Evolutionary conservation across 2,888 invertebrate species (phyloP).

Genomic region (Conus canariensis): DNA sequence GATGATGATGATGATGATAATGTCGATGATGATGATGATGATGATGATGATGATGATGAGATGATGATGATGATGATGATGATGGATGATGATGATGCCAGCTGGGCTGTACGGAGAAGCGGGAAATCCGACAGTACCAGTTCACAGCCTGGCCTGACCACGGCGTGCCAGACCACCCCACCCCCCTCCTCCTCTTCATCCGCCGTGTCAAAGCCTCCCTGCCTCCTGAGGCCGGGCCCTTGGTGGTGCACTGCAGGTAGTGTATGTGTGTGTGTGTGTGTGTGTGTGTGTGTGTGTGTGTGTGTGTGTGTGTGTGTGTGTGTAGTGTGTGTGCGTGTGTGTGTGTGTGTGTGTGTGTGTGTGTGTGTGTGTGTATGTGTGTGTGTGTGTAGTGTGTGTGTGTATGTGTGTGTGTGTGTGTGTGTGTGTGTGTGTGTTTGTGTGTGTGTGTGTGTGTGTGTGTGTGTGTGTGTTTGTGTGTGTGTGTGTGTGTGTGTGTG

Average conservation of each 20-base stretch:
- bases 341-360: not conserved
- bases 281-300: not conserved
- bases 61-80: not conserved
- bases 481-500: constrained; percentile 22
- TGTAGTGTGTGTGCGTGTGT: not conserved
- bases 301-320: not conserved
- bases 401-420: not conserved
- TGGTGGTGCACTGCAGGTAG: constrained; percentile 92
- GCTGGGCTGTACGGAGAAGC: constrained; percentile 81
- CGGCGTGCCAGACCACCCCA: constrained; percentile 98
- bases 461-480: not conserved
- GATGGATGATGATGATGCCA: constrained; percentile 47
- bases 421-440: not conserved
- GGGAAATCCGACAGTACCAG: constrained; percentile 97
- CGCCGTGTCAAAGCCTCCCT: constrained; percentile 88
- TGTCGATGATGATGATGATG: not conserved
- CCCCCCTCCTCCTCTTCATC: constrained; percentile 98
- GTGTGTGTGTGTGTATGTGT: constrained; percentile 19
- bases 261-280: not conserved
- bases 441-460: not conserved
- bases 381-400: not conserved
- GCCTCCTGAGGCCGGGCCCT: constrained; percentile 94
- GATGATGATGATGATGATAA: constrained; percentile 4
- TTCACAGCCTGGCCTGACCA: constrained; percentile 99
- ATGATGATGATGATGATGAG: not conserved